Percentiles rank a stretch among this genome's conserved stretches.
These are phyloP conservation scores for Peromyscus nudipes DNA, from an alignment of 2,797 vertebrate genomes.

Conservation along the genomic window DNA sequence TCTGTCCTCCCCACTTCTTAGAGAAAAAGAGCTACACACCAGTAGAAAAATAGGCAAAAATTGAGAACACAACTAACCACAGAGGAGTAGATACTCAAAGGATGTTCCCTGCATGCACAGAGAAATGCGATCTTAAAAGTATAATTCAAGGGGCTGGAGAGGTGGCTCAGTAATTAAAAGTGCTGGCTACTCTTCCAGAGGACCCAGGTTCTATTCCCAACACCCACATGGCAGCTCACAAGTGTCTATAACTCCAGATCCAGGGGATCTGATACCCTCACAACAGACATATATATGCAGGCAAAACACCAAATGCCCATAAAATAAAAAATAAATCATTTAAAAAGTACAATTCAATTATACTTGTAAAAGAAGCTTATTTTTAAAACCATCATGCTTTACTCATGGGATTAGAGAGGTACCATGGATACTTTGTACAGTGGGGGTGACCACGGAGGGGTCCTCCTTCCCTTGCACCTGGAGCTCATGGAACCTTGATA, in stretches of 20 bases:
- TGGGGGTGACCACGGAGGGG: not conserved
- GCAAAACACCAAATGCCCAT: not conserved
- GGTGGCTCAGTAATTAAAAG: not conserved
- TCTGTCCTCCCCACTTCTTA: not conserved
- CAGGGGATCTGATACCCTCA: not conserved
- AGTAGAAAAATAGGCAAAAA: constrained; percentile 10
- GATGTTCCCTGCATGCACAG: not conserved
- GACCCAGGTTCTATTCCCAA: not conserved
- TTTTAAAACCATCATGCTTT: not conserved
- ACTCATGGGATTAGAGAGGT: not conserved
- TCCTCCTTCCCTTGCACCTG: not conserved
- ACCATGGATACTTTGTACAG: not conserved
- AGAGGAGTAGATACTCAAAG: not conserved
- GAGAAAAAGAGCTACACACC: not conserved
- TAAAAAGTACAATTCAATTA: not conserved
- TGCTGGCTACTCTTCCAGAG: not conserved
- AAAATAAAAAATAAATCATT: not conserved
- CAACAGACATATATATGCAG: not conserved
- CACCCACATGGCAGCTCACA: not conserved
- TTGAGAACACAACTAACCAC: not conserved
- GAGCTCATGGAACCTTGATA: not conserved
- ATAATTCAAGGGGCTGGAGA: not conserved
- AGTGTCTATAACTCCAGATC: not conserved
- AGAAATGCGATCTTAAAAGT: not conserved
- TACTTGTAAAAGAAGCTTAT: constrained; percentile 29